Evolutionary conservation across 2,888 invertebrate genomes (phyloP).

Genomic region (Eupithecia subfuscata): DNA sequence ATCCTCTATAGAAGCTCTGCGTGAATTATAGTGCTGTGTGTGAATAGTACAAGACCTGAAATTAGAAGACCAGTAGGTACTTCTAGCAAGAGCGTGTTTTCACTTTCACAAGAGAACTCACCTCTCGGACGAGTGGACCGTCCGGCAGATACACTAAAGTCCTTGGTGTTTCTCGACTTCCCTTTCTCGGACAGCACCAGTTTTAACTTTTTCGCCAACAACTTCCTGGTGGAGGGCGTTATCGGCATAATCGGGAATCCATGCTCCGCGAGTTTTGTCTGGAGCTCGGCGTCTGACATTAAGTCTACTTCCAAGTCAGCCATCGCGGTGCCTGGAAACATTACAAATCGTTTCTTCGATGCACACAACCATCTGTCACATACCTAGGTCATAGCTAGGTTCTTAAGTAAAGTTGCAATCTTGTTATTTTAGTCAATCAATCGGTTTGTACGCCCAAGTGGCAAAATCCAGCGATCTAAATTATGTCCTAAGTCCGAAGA

Average conservation of each 20-base stretch:
- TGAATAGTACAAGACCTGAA: no score
- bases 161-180: slow-evolving; percentile 73
- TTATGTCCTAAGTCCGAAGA: no score
- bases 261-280: slow-evolving; percentile 89
- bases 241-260: slow-evolving; percentile 92
- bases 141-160: slow-evolving; percentile 60
- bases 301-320: slow-evolving; percentile 86
- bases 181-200: slow-evolving; percentile 87
- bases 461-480: no score
- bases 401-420: no score
- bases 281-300: slow-evolving; percentile 88
- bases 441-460: no score
- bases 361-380: no score
- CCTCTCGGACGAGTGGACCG: slow-evolving; percentile 48
- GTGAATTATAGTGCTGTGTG: no score
- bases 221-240: slow-evolving; percentile 90
- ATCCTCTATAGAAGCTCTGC: no score
- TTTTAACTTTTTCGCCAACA: slow-evolving; percentile 90
- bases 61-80: no score
- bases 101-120: slow-evolving; percentile 14
- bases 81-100: not conserved
- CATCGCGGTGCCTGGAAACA: slow-evolving; percentile 89
- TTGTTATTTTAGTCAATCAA: no score
- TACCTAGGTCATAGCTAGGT: no score
- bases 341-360: slow-evolving; percentile 60